A percentile compares a stretch with the other conserved stretches of the same genome.
These are phyloP conservation scores for Meganola albula DNA, from an alignment of 2,888 invertebrate species.

Conservation along the genomic window DNA sequence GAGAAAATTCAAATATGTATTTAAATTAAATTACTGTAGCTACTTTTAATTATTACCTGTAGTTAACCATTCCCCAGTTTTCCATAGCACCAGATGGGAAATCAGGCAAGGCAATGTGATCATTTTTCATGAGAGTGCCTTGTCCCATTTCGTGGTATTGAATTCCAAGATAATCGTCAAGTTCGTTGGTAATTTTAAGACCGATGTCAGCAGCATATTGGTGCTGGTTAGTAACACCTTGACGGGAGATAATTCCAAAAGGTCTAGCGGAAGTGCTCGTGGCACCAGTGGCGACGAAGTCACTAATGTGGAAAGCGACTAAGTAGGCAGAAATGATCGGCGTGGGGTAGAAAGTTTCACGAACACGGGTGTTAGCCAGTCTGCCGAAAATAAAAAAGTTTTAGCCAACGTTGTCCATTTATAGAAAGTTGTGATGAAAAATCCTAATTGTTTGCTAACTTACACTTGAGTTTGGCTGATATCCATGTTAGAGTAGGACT, in stretches of 20 bases:
- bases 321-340: slow-evolving; percentile 88
- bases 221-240: slow-evolving; percentile 53
- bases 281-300: slow-evolving; percentile 71
- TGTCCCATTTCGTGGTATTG: slow-evolving; percentile 76
- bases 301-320: slow-evolving; percentile 90
- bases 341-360: slow-evolving; percentile 74
- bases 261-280: slow-evolving; percentile 44
- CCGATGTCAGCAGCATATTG: slow-evolving; percentile 68
- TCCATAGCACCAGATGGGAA: slow-evolving; percentile 90
- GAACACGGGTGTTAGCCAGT: slow-evolving; percentile 33
- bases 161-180: slow-evolving; percentile 78
- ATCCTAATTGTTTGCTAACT: slow-evolving; percentile 25
- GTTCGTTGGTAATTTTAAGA: slow-evolving; percentile 57
- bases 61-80: slow-evolving; percentile 91
- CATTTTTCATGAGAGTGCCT: slow-evolving; percentile 70
- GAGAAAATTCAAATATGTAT: not conserved
- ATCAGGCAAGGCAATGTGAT: slow-evolving; percentile 87
- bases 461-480: slow-evolving; percentile 44
- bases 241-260: slow-evolving; percentile 61
- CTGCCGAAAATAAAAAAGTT: slow-evolving; percentile 33
- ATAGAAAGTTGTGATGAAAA: not conserved
- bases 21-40: not conserved
- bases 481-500: slow-evolving; percentile 82
- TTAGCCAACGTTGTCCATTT: too few species aligned
- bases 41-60: slow-evolving; percentile 70